Base-by-base conservation (phyloP, 1,140 invertebrate genomes). In the Bombus sylvicola region DNA sequence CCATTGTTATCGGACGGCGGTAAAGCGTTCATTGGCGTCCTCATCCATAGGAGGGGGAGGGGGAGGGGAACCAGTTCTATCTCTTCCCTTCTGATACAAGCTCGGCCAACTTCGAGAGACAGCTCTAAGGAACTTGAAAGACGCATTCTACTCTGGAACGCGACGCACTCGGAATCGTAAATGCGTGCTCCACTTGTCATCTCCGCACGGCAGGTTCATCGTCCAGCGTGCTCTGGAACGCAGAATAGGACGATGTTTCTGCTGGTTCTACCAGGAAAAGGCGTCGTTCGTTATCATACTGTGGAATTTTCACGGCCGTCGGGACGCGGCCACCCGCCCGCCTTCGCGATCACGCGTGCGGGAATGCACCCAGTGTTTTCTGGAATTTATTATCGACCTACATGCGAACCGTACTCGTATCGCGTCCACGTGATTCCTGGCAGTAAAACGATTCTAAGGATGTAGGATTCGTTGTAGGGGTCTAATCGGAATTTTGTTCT, bases 111-210 rank as follows among this genome's bases (percentile, higher is more conserved):
- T 53, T 53, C 18, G 47, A 53, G 43, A 4, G 41, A 34, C 25
- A 43, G 74, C 59, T 28, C 59, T 31, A 57, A 71, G 43, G 75
- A 74, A 73, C 77, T 79, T 80, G 68, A 80, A 77, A 62, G 75
- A 78, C 47, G 83, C 89, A 84, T 86, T 88, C 89, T n/a, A 59
- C 57, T 73, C 57, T 81, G 89, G 83, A 81, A 83, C 89, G 86
- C 79, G 89, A 88, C 89, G 72, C 89, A 66, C 53, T 86, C 71
- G 73, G 89, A 90, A 88, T 90, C 87, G 89, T 90, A 88, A 87
- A 90, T 88, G 76, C 80, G 71, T 86, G 86, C 83, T 90, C 83
- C 89, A 90, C 89, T 90, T 90, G 89, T 90, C 89, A 86, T 88
- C 85, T 28, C 62, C 37, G 72, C 74, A 41, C 87, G 62, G 72